Evolutionary conservation across 2,113 vertebrate genomes (phyloP), one percentile per base, ranked within the genome.

Genomic region (Heterotilapia buettikoferi): DNA sequence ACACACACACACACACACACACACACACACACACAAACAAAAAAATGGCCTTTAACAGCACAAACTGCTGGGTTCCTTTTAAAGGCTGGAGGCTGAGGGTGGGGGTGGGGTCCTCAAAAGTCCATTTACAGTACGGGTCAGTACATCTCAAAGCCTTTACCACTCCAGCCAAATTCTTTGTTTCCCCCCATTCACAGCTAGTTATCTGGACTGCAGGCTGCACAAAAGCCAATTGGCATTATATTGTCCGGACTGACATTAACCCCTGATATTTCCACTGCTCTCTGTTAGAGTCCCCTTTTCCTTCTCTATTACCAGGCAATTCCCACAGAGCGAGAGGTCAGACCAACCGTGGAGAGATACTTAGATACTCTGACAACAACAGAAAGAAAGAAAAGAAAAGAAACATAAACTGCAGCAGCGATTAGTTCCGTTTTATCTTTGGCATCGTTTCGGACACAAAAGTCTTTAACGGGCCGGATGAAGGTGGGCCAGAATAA

Each of bases 71-170:
- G 56, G 84, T 52, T 86, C 86, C 89, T 90, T 95, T 96, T 94
- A 91, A 93, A 94, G 89, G 45, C 76, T 38, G 84, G 52, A 86
- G 80, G 90, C 61, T 85, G 80, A 54, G 89, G 68, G 84, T 43
- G 91, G 86, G 82, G 93, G 84, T 47, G 82, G 83, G 82, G 86
- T 88, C 86, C 89, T 94, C 95, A 95, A 95, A 95, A 95, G 96
- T 96, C 90, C 89, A 92, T 96, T 96, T 96, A 96, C 96, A 96
- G 96, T 96, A 93, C 86, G 96, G 96, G 95, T 97, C 96, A 97
- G 93, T 95, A 94, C 95, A 94, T 95, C 94, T 95, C 95, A 97
- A 97, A 95, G 95, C 93, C 95, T 96, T 96, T 95, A 96, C 92
- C 90, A 85, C 95, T 94, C 16, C 89, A 95, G 94, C 96, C 96